Evolutionary conservation across 1,140 invertebrate species (phyloP).

Genomic region (Acromyrmex echinatior): DNA sequence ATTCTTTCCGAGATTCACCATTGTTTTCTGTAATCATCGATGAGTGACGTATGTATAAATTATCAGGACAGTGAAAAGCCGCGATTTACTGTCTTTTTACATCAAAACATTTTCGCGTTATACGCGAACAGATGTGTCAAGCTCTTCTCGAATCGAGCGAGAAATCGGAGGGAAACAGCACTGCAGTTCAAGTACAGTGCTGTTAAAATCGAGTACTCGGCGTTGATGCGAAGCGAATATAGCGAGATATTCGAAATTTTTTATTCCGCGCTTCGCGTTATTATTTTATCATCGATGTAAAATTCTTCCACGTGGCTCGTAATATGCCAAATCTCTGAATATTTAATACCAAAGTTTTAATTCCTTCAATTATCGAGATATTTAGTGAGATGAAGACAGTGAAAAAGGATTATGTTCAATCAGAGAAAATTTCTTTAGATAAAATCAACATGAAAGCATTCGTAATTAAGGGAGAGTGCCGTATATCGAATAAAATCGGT

Average conservation of each 20-base stretch:
- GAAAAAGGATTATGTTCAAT: neutral
- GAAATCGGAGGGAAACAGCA: neutral
- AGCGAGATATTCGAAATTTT: conserved; percentile 16
- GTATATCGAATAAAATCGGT: neutral
- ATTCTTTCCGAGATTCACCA: neutral
- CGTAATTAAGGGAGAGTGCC: neutral
- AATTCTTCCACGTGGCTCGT: neutral
- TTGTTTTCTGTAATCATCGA: neutral
- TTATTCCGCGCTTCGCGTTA: conserved; percentile 3
- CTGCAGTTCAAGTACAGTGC: neutral
- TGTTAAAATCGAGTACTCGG: conserved; percentile 17
- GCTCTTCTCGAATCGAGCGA: neutral
- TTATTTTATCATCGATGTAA: conserved; percentile 25
- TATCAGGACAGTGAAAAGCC: neutral
- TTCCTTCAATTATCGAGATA: conserved; percentile 41
- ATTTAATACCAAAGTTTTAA: conserved; percentile 2
- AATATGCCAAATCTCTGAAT: neutral
- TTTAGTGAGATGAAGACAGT: neutral
- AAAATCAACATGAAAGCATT: conserved; percentile 14
- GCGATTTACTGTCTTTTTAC: neutral
- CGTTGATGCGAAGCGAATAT: conserved; percentile 14
- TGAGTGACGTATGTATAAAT: neutral
- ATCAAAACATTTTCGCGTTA: neutral
- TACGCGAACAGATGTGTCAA: neutral
- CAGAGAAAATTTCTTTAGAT: conserved; percentile 5